These are phyloP conservation scores for Arrhamphus sclerolepis DNA, from an alignment of 2,797 vertebrate genomes.

Conservation along the genomic window DNA sequence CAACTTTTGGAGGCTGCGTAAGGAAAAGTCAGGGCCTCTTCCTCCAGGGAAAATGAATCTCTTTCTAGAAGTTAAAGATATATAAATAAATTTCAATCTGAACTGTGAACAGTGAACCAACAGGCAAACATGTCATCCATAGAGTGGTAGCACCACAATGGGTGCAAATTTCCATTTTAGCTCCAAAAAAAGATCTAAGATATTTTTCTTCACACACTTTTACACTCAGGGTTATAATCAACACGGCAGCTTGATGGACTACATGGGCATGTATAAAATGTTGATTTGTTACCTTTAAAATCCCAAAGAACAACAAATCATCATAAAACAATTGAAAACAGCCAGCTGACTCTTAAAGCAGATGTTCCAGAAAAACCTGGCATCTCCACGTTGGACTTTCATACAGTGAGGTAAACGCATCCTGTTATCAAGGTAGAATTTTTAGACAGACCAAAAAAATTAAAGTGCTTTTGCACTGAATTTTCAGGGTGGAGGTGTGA, in stretches of 20 bases:
- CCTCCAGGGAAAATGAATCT: constrained; percentile 14
- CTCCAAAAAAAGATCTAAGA: neutral
- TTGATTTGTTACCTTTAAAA: neutral
- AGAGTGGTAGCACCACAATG: no score
- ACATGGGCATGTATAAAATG: neutral
- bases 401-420: neutral
- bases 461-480: neutral
- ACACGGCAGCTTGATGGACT: neutral
- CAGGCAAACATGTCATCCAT: neutral
- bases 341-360: neutral
- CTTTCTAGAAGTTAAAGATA: neutral
- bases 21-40: neutral
- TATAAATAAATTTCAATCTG: neutral
- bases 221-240: neutral
- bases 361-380: neutral
- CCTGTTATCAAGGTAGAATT: no score
- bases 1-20: neutral
- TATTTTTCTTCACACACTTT: neutral
- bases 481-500: no score
- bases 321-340: neutral
- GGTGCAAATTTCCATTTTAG: neutral
- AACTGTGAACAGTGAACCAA: neutral
- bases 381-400: constrained; percentile 12
- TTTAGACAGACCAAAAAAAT: neutral
- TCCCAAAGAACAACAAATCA: neutral